Conservation (phyloP, 2,888 invertebrate species). For the Crocallis elinguaria region DNA sequence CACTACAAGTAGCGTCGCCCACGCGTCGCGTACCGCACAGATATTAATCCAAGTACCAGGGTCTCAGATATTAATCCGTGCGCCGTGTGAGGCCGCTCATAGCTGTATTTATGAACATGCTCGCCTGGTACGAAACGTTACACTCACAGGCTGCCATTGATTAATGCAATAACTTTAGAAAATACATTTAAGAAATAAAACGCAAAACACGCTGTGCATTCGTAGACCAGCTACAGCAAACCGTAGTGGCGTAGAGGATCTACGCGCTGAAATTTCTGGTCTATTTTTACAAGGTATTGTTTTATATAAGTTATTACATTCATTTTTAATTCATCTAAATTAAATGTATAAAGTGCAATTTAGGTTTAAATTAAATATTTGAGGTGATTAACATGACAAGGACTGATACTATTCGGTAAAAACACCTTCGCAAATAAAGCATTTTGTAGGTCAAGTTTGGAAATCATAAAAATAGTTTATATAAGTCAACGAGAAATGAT, state of each 20-base stretch:
- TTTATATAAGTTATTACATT: too few relatives aligned
- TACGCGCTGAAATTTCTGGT: not conserved
- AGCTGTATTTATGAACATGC: conserved; percentile 76
- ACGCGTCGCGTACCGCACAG: conserved; percentile 47
- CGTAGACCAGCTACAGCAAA: conserved; percentile 31
- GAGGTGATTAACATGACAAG: too few relatives aligned
- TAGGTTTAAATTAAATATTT: too few relatives aligned
- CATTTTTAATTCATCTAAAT: too few relatives aligned
- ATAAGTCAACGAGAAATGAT: too few relatives aligned
- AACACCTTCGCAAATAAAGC: too few relatives aligned
- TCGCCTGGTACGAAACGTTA: conserved; percentile 63
- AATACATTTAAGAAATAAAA: not conserved
- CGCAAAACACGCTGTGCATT: not conserved
- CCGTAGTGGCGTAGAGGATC: conserved; percentile 3
- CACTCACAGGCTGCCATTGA: conserved; percentile 60
- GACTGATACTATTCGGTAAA: too few relatives aligned
- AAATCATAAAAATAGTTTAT: too few relatives aligned
- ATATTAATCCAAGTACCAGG: conserved; percentile 59
- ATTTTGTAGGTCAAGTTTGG: too few relatives aligned
- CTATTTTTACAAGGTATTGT: too few relatives aligned
- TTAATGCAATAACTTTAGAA: conserved; percentile 60
- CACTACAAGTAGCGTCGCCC: conserved; percentile 59
- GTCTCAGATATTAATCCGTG: conserved; percentile 68
- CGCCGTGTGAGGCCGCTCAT: conserved; percentile 74
- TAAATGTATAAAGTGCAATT: too few relatives aligned